These are phyloP conservation scores for Pyrocephalus nanus DNA, from an alignment of 2,797 vertebrate species.

Conservation along the genomic window DNA sequence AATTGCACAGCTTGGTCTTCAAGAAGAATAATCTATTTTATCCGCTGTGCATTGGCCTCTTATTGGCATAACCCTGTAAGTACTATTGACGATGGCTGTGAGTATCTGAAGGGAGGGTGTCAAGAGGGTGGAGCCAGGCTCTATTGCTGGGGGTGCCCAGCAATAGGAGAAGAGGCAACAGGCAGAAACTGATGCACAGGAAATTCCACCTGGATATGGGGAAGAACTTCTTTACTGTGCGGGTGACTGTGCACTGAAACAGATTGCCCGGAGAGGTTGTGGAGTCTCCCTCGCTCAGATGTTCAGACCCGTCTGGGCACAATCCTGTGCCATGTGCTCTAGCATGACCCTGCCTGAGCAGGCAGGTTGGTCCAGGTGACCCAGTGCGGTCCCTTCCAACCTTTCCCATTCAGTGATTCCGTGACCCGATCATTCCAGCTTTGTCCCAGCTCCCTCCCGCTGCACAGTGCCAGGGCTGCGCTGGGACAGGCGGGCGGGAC, in stretches of 20 bases:
- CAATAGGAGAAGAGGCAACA: not conserved
- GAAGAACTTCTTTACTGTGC: not conserved
- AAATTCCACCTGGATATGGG: not conserved
- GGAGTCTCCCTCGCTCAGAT: not conserved
- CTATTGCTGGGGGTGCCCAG: not conserved
- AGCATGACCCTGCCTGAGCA: not conserved
- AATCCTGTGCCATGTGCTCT: not conserved
- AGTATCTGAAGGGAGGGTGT: not conserved
- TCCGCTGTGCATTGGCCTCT: rapidly evolving
- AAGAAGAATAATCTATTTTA: not conserved
- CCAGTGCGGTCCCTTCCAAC: not conserved
- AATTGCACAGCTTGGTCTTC: not conserved
- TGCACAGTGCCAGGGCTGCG: rapidly evolving
- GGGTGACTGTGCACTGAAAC: not conserved
- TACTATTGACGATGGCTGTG: not conserved
- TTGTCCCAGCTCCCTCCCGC: not conserved
- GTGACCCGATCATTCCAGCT: not conserved
- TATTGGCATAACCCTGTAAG: not conserved
- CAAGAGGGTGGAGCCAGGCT: not conserved
- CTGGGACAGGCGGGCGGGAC: too few relatives aligned
- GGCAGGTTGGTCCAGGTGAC: not conserved
- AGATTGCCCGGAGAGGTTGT: not conserved
- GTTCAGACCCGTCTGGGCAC: not conserved
- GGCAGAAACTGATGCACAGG: not conserved
- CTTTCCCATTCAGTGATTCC: too few relatives aligned